Conservation (phyloP, 2,113 vertebrate species). For the Dryoscopus gambensis region DNA sequence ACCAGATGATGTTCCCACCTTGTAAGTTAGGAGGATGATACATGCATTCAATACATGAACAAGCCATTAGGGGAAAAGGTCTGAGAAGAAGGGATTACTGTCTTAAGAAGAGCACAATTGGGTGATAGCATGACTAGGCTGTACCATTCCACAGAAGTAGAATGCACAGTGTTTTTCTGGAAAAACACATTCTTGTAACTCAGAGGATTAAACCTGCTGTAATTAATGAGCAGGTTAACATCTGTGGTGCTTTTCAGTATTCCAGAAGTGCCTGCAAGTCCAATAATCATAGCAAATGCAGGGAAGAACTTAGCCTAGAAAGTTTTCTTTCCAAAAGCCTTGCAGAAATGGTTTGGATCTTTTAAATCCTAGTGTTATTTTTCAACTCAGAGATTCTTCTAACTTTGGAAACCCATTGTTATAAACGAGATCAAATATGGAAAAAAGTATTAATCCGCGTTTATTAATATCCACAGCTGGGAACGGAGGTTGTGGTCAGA, state of each 20-base stretch:
- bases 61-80: neutral
- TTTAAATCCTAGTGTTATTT: neutral
- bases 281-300: neutral
- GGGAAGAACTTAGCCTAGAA: neutral
- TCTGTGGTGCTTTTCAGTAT: neutral
- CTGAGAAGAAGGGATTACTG: neutral
- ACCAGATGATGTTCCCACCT: neutral
- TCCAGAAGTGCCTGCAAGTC: conserved; percentile 1
- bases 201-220: conserved; percentile 27
- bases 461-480: no score
- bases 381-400: neutral
- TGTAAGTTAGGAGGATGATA: neutral
- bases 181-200: conserved; percentile 8
- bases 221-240: neutral
- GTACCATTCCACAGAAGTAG: neutral
- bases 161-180: neutral
- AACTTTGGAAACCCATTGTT: neutral
- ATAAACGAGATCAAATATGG: no score
- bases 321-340: neutral
- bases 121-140: neutral
- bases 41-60: neutral
- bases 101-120: neutral
- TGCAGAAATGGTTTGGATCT: neutral
- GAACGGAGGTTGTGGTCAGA: no score
- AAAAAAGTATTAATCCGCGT: no score